Base-by-base conservation (phyloP, 2,888 invertebrate genomes). In the Cosmia trapezina region DNA sequence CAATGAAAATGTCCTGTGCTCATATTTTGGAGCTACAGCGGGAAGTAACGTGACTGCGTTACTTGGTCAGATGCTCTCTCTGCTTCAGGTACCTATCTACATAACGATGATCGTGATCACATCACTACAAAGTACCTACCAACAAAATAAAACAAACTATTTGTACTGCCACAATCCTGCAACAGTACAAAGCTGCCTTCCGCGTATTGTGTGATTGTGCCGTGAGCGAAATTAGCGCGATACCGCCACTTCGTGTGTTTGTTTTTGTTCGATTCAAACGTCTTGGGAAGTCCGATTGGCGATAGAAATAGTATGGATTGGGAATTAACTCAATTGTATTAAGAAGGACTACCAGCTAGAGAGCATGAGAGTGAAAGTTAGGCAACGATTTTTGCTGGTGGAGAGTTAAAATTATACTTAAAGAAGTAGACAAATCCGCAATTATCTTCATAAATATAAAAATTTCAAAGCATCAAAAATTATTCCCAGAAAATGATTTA, bases 121-220 rank as follows among this genome's bases (percentile, higher is more conserved):
- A n/a, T 63, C 62, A 53, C 62, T 69, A 74, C 49, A 73, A 63
- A 45, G 61, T 51, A 56, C 49, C 1, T 51, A 56, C 49, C 1
- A 70, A 69, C 33, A 73, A 70, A 73, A 69, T 72, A 61, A 76
- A 61, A 37, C 28, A 7, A 41, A 49, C 61, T 65, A 66, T 81
- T 81, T 67, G 54, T 66, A 77, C 59, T 33, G 57, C 68, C 22
- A 70, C 66, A 76, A 73, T 65, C 59, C 69, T 51, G 66, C 73
- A 70, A 64, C 66, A 54, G 83, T 75, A 85, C 83, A 86, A 81
- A 76, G 80, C 73, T 76, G 77, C 78, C 94, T 94, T 95, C 95
- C 95, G 95, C 92, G 92, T 91, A 94, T 95, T 95, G 94, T 87
- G 80, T 78, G 77, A 87, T 88, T 86, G 85, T 88, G 94, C 94